phyloP scores from a whole-genome alignment of 2,113 vertebrate genomes.

The Collichthys lucidus region DNA sequence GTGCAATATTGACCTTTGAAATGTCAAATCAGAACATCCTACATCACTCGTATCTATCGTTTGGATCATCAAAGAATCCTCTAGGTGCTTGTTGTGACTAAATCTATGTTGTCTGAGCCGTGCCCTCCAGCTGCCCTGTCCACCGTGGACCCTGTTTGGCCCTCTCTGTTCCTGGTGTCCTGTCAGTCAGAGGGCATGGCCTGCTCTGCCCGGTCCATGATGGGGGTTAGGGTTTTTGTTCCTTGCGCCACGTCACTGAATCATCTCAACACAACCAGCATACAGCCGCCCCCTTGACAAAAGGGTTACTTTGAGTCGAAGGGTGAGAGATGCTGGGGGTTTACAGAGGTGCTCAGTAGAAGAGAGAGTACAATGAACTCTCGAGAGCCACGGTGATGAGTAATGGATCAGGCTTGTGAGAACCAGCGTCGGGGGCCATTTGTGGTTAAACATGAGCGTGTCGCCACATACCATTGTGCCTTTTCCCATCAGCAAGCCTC shows the following conservation, averaged over 20 bases:
- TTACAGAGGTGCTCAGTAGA: constrained; percentile 60
- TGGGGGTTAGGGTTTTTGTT: constrained; percentile 33
- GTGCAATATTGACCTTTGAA: constrained; percentile 32
- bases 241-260: constrained; percentile 45
- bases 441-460: constrained; percentile 81
- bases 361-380: constrained; percentile 65
- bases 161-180: constrained; percentile 1
- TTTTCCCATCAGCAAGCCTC: constrained; percentile 81
- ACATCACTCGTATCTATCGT: neutral
- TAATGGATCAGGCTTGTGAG: constrained; percentile 85
- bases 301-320: constrained; percentile 61
- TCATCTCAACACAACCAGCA: constrained; percentile 50
- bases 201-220: neutral
- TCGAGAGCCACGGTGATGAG: constrained; percentile 76
- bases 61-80: constrained; percentile 2
- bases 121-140: neutral
- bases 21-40: constrained; percentile 35
- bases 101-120: neutral
- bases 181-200: neutral
- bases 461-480: constrained; percentile 79
- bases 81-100: neutral
- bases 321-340: constrained; percentile 12
- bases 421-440: constrained; percentile 80
- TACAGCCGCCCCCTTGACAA: constrained; percentile 29
- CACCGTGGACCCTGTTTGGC: neutral